phyloP scores from a whole-genome alignment of 2,797 vertebrate genomes.

The Girardinus metallicus region DNA sequence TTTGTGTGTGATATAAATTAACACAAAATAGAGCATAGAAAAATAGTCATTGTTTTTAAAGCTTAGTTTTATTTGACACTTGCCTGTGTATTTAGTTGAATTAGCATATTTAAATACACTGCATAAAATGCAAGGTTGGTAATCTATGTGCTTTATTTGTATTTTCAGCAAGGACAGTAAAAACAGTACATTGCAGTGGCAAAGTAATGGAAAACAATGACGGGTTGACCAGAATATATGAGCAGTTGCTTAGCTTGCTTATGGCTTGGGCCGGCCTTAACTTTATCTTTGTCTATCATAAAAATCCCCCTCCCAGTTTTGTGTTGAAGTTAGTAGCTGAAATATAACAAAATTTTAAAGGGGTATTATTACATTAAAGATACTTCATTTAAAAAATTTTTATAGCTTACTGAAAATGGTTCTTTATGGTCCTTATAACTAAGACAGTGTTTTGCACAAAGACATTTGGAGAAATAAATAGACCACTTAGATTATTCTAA shows the following conservation, averaged over 20 bases:
- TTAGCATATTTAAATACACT: background rate
- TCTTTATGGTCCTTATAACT: background rate
- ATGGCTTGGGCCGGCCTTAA: background rate
- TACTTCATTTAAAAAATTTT: background rate
- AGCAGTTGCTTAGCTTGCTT: background rate
- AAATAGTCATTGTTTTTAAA: background rate
- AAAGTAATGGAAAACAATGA: background rate
- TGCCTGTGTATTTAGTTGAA: background rate
- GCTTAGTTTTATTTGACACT: background rate
- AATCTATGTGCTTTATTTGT: background rate
- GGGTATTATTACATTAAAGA: background rate
- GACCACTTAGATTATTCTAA: background rate
- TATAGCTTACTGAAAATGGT: background rate
- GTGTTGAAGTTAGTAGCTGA: background rate
- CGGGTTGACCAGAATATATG: background rate
- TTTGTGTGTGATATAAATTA: background rate
- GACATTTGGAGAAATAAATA: no score
- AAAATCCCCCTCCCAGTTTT: background rate
- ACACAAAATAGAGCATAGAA: background rate
- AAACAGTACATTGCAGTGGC: background rate
- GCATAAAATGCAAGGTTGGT: background rate
- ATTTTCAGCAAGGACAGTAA: background rate
- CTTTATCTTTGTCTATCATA: background rate
- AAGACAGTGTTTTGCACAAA: background rate
- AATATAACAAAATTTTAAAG: background rate